Evolutionary conservation across 2,888 invertebrate genomes (phyloP), one percentile per base, ranked within the genome.

Genomic region (Phalera bucephala): DNA sequence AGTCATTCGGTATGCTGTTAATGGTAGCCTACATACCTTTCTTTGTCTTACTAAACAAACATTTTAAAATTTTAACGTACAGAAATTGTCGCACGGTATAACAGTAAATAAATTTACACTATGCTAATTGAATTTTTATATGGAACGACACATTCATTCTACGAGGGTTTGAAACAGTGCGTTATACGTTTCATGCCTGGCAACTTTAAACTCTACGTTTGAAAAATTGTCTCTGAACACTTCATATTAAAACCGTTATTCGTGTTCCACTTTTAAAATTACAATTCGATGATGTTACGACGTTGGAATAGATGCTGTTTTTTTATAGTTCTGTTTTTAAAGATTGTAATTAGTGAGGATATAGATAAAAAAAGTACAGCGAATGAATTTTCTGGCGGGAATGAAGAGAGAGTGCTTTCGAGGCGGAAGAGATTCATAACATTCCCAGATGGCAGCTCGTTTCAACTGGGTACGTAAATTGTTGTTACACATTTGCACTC

Each of bases 361-460:
- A 42, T 50, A 38, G 56, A 52, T 45, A 58, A 64, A 57, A 68
- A 54, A 32, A 66, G 63, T 56, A 66, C 63, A 33, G 35, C 40
- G 31, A 64, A 64, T 45, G 65, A 59, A 38, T 65, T 65, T 54
- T 52, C 50, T 21, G 65, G 56, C 31, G 58, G 49, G 51, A 73
- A 70, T 60, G 64, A 57, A 40, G 56, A 50, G 35, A 72, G 65
- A 56, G 52, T 73, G 31, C 65, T 91, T 60, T 91, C 92, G 19
- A 82, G 92, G 53, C 81, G 84, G 57, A 92, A 91, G 72, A 89
- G 92, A 67, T 92, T 90, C 72, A 64, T 92, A 64, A 80, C 90
- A 61, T 92, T 92, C 74, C 92, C 92, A 31, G 91, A 91, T 49
- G 92, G 92, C 40, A 91, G 91, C 64, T 92, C 92, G 40, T 63